A percentile compares a stretch with the other conserved stretches of the same genome.
These are phyloP conservation scores for Drosophila meridionalis DNA, from an alignment of 2,888 invertebrate species.

Conservation along the genomic window DNA sequence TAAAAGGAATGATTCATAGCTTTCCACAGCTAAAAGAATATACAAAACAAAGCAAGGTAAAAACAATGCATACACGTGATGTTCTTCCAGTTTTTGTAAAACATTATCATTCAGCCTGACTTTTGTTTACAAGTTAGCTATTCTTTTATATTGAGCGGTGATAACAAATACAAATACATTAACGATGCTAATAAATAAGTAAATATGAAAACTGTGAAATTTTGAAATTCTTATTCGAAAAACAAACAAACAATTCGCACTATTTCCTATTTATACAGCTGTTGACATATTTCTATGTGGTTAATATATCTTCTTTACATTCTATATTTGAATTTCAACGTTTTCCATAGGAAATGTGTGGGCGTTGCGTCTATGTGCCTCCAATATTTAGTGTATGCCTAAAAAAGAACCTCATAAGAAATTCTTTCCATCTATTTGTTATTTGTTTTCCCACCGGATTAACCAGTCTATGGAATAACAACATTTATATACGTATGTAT, in stretches of 20 bases:
- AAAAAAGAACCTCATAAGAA: constrained; percentile 36
- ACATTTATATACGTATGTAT: neutral
- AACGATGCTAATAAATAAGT: constrained; percentile 4
- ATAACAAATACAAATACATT: neutral
- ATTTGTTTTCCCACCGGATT: constrained; percentile 6
- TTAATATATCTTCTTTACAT: constrained; percentile 9
- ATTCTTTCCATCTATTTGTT: constrained; percentile 28
- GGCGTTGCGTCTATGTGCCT: constrained; percentile 43
- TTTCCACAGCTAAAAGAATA: neutral
- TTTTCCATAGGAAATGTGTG: constrained; percentile 35
- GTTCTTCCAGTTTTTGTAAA: constrained; percentile 18
- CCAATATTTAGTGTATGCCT: constrained; percentile 37
- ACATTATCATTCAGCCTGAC: constrained; percentile 21
- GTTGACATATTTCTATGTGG: constrained; percentile 23
- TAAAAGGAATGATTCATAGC: constrained; percentile 4
- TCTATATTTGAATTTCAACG: constrained; percentile 16
- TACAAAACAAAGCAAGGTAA: neutral
- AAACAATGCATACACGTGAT: constrained; percentile 28
- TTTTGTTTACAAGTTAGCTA: constrained; percentile 10
- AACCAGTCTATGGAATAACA: constrained; percentile 6
- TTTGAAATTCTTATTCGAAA: neutral
- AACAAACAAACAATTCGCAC: neutral
- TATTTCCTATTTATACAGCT: constrained; percentile 22
- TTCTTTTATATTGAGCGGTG: constrained; percentile 1
- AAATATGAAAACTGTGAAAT: neutral